Base-by-base conservation (phyloP, 2,888 invertebrate genomes). In the Phlogophora meticulosa region DNA sequence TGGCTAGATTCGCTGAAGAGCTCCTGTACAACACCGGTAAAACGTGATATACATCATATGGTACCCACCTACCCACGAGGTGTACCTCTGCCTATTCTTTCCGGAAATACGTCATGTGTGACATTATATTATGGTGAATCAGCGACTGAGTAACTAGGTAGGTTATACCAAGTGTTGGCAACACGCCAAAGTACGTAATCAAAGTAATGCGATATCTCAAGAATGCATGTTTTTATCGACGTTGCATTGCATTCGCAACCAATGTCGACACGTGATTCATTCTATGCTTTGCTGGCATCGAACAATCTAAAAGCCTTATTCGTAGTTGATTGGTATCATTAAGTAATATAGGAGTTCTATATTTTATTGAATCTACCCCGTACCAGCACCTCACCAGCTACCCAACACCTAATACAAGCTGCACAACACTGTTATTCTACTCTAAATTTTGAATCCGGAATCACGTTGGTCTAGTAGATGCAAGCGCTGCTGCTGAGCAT, bases 101-200 rank as follows among this genome's bases (percentile, higher is more conserved):
- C 7, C 7, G 1, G n/a, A 2, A 22, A 40, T 20, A 34, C n/a
- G 20, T 52, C 1, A 28, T 28, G 7, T n/a, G 9, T 42, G 4
- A 15, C 32, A 49, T 2, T 15, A 48, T 69, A 1, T 10, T 70
- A 15, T 22, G 4, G 36, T 51, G 60, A 68, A 15, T 70, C 67
- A 67, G 10, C 51, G 49, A 32, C 34, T 48, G 38, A 57, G n/a
- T 17, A 20, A 22, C 40, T 20, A 52, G 38, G 38, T 57, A n/a
- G n/a, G n/a, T n/a, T n/a, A n/a, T n/a, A 45, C 52, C 17, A 61
- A 63, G 53, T 36, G 17, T 77, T 75, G 72, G 75, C 60, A 40
- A 42, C 17, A n/a, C 15, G 53, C 72, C 78, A 58, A 49, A 22
- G 43, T 58, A 53, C 17, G 40, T 58, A 57, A 72, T 77, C 53